Conservation (phyloP, 2,113 vertebrate genomes). For the Chaetodon auriga region DNA sequence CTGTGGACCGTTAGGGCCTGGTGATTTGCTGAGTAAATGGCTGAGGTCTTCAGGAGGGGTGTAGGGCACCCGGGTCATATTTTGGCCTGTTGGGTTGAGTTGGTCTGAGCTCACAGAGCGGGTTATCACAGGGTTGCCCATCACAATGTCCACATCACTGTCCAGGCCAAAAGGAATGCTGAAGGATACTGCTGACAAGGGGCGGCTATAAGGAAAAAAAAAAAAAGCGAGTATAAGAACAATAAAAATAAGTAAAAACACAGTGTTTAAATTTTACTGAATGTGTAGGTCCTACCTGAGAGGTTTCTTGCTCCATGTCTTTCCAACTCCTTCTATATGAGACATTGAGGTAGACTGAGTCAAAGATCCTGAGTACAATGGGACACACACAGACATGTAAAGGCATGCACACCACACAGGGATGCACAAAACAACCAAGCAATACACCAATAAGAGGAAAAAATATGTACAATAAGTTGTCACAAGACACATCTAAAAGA, state of each 20-base stretch:
- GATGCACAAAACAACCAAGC: conserved; percentile 58
- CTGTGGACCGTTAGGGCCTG: conserved; percentile 78
- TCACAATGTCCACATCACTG: conserved; percentile 94
- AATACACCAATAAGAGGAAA: conserved; percentile 21
- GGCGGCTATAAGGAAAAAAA: conserved; percentile 78
- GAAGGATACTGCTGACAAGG: conserved; percentile 92
- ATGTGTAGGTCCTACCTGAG: conserved; percentile 81
- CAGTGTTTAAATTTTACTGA: neutral
- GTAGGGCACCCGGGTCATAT: conserved; percentile 67
- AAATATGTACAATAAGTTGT: conserved; percentile 19
- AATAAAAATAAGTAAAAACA: neutral
- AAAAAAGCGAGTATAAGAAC: conserved; percentile 17
- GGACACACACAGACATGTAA: conserved; percentile 74
- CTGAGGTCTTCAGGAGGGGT: conserved; percentile 82
- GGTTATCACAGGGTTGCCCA: conserved; percentile 91
- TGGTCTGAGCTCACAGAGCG: conserved; percentile 93
- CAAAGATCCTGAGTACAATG: conserved; percentile 86
- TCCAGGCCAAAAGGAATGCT: conserved; percentile 96
- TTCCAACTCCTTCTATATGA: conserved; percentile 91
- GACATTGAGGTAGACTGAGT: conserved; percentile 94
- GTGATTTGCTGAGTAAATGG: conserved; percentile 70
- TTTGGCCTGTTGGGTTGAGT: conserved; percentile 81
- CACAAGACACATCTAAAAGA: conserved; percentile 30
- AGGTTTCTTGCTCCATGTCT: conserved; percentile 90
- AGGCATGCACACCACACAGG: conserved; percentile 76